Evolutionary conservation across 2,113 vertebrate species (phyloP).

Genomic region (Cavia aperea): DNA sequence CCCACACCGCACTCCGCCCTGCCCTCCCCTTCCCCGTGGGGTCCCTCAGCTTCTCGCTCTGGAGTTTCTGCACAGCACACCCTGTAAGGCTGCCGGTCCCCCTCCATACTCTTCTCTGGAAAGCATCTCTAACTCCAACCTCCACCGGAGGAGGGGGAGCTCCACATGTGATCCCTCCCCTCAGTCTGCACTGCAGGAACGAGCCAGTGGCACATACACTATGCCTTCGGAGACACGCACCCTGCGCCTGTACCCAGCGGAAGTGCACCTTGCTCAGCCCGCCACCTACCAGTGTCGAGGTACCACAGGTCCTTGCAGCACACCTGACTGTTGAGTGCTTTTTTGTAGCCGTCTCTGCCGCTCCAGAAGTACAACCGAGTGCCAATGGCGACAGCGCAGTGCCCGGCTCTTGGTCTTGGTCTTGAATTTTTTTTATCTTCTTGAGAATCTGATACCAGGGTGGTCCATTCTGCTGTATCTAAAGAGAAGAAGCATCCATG

Average conservation of each 20-base stretch:
- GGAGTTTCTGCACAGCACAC: not conserved
- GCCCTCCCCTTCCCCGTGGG: not conserved
- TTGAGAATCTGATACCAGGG: slow-evolving; percentile 79
- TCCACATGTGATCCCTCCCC: not conserved
- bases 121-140: not conserved
- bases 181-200: not conserved
- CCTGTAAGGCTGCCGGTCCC: not conserved
- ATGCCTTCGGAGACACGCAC: slow-evolving; percentile 2
- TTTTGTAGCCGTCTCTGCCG: slow-evolving; percentile 93
- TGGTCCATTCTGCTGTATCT: slow-evolving; percentile 90
- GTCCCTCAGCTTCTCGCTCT: not conserved
- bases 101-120: not conserved
- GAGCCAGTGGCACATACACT: not conserved
- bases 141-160: not conserved
- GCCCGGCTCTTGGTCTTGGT: slow-evolving; percentile 91
- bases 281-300: slow-evolving; percentile 92
- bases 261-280: slow-evolving; percentile 41
- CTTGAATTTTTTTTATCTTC: slow-evolving; percentile 82
- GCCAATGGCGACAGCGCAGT: slow-evolving; percentile 88
- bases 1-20: not conserved
- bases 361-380: slow-evolving; percentile 97
- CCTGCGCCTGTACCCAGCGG: slow-evolving; percentile 11
- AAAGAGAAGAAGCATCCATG: slow-evolving; percentile 48
- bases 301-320: slow-evolving; percentile 99
- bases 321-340: slow-evolving; percentile 95